Evolutionary conservation across 2,113 vertebrate species (phyloP).

Genomic region (Aviceda subcristata): DNA sequence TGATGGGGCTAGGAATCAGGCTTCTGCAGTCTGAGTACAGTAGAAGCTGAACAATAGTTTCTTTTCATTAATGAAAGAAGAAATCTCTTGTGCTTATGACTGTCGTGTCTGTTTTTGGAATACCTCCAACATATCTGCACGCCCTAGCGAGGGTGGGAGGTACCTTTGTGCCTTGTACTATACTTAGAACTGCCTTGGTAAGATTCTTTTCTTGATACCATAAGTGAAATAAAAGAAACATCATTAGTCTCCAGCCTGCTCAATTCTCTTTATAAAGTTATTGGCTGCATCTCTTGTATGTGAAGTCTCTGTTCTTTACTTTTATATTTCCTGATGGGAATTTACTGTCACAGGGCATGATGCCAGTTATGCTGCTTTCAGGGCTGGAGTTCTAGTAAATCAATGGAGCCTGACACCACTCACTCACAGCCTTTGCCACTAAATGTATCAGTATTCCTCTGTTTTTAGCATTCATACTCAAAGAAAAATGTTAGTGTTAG

Average conservation of each 20-base stretch:
- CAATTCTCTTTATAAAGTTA: neutral
- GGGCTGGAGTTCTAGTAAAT: neutral
- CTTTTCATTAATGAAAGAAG: conserved; percentile 62
- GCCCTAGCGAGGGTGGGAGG: neutral
- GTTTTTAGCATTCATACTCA: neutral
- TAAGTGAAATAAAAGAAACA: neutral
- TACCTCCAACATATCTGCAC: conserved; percentile 9
- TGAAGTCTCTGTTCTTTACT: neutral
- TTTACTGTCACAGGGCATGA: neutral
- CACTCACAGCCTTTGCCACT: neutral
- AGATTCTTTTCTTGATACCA: neutral
- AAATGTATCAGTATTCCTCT: neutral
- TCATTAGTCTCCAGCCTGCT: neutral
- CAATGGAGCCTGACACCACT: neutral
- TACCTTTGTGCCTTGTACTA: neutral
- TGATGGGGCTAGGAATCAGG: conserved; percentile 52
- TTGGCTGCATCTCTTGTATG: neutral
- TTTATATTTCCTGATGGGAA: neutral
- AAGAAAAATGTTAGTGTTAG: neutral
- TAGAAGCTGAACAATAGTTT: conserved; percentile 50
- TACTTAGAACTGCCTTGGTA: conserved; percentile 7
- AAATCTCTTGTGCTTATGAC: conserved; percentile 61
- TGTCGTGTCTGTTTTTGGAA: conserved; percentile 23
- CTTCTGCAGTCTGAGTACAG: conserved; percentile 34
- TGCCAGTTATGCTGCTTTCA: neutral